These are phyloP conservation scores for Tachina fera DNA, from an alignment of 2,888 invertebrate genomes.

Conservation along the genomic window DNA sequence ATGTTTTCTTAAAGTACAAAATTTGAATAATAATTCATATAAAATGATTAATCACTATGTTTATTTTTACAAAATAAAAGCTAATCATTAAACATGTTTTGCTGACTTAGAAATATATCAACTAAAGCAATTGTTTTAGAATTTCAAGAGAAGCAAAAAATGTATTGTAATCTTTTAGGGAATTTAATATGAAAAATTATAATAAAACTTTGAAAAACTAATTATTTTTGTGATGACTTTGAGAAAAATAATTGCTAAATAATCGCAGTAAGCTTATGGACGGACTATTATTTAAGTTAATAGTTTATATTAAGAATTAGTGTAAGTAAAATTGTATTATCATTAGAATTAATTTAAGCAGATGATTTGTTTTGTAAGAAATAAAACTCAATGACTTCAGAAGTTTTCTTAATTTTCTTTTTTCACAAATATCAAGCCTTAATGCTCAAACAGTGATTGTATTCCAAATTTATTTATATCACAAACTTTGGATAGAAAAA, in stretches of 20 bases:
- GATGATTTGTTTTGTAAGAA: not conserved
- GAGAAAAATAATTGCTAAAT: not conserved
- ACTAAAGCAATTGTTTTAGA: no score
- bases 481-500: no score
- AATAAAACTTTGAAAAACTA: not conserved
- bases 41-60: slow-evolving; percentile 44
- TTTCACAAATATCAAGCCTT: no score
- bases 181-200: not conserved
- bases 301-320: not conserved
- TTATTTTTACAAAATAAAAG: slow-evolving; percentile 9
- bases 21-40: not conserved
- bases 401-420: no score
- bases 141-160: not conserved
- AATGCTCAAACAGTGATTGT: no score
- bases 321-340: not conserved
- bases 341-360: not conserved
- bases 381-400: no score
- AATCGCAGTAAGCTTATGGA: not conserved
- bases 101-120: not conserved
- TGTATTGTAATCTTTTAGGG: not conserved
- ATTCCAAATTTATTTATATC: no score
- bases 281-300: no score
- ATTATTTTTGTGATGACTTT: not conserved
- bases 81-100: not conserved
- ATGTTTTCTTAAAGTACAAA: not conserved